These are phyloP conservation scores for Epiperipatus broadwayi DNA, from an alignment of 2,888 invertebrate genomes.

Conservation along the genomic window DNA sequence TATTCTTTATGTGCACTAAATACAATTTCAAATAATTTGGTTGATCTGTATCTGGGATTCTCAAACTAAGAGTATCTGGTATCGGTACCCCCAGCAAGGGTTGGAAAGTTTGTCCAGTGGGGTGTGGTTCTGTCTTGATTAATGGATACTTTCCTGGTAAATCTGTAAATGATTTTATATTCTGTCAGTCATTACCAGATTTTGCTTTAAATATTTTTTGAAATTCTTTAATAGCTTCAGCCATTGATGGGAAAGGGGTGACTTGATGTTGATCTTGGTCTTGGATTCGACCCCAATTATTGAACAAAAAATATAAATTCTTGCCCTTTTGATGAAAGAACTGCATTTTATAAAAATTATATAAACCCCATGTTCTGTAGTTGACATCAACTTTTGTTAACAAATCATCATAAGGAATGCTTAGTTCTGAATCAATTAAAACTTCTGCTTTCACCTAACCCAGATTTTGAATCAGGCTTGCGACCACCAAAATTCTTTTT, in stretches of 20 bases:
- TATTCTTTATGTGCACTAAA: too few relatives aligned
- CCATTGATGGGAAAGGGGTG: constrained; percentile 30
- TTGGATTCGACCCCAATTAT: constrained; percentile 36
- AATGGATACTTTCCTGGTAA: too few relatives aligned
- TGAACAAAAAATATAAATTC: constrained; percentile 34
- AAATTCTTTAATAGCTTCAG: constrained; percentile 34
- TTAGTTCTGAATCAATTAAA: constrained; percentile 24
- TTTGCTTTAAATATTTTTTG: constrained; percentile 33
- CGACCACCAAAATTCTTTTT: too few relatives aligned
- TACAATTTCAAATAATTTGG: too few relatives aligned
- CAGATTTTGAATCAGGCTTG: too few relatives aligned
- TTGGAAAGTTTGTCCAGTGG: too few relatives aligned
- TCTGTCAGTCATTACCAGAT: constrained; percentile 33
- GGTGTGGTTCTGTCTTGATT: too few relatives aligned
- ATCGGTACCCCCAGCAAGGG: too few relatives aligned
- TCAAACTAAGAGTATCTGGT: too few relatives aligned
- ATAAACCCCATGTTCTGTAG: constrained; percentile 31
- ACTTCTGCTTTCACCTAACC: too few relatives aligned
- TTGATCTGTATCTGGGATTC: too few relatives aligned
- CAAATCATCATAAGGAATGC: constrained; percentile 29
- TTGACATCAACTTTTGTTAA: constrained; percentile 33
- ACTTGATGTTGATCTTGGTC: constrained; percentile 32
- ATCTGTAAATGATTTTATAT: too few relatives aligned
- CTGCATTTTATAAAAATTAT: constrained; percentile 38
- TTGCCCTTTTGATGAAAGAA: constrained; percentile 27